Evolutionary conservation across 2,888 invertebrate species (phyloP), one percentile per base, ranked within the genome.

Genomic region (Macropis europaea): DNA sequence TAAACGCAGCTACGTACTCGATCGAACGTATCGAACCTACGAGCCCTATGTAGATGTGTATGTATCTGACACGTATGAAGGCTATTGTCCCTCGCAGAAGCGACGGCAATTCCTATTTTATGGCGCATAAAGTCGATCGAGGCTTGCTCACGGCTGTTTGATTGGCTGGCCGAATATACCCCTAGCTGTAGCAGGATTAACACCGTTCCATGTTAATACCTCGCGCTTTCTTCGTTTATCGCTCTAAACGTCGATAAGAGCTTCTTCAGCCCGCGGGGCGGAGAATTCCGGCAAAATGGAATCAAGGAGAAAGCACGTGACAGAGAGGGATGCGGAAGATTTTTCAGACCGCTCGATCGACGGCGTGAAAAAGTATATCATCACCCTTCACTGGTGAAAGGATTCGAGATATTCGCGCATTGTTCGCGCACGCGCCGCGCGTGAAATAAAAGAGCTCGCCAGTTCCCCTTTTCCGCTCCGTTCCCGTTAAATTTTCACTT

Each of bases 61-160:
- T 34, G 43, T 26, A 19, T 28, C 28, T 28, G 13, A 15, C 22
- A 13, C 17, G n/a, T 17, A 19, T 28, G 30, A 53, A 57, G 54
- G 57, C 13, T 53, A 36, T 47, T 34, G 48, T 61, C 47, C 67
- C 61, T 52, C 34, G 30, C 42, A 38, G 52, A 64, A 50, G 47
- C 32, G 62, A 43, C 57, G 57, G 77, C 77, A 77, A 85, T 86
- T 82, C 77, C 75, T 59, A 79, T 86, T 87, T 87, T 84, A 87
- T 84, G 85, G 83, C 61, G 59, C 83, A 86, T 87, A 86, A 87
- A 83, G 73, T 73, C 78, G 75, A 79, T 79, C 82, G 77, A 75
- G 63, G 57, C 71, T 77, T 81, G 77, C 79, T 72, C 74, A 62
- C 68, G 66, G 84, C 76, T 82, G 66, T 78, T 82, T 81, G 82